Evolutionary conservation across 2,888 invertebrate genomes (phyloP), one percentile per base, ranked within the genome.

Genomic region (Actias luna): DNA sequence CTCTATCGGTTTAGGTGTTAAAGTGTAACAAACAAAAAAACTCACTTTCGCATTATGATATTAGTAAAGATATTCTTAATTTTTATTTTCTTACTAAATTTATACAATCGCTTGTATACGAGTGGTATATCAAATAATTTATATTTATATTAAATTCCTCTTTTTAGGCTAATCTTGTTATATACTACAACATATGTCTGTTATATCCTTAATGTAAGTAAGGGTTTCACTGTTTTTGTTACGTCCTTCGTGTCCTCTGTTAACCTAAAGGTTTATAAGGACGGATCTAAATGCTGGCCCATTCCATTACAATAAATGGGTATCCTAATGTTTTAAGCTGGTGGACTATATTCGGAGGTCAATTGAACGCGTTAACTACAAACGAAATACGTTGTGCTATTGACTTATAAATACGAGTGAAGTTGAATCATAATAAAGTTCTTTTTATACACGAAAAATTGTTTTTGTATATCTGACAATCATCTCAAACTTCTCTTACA

Each of bases 141-240:
- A 22, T 12, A 12, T 4, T 25, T 12, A 50, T 50, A 3, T 50
- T 3, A 4, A 50, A 22, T 22, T 25, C 12, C 12, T 12, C 12
- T 50, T 25, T 10, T 25, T 25, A 50, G 10, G 25, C 7, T 25
- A 25, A 50, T 50, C 29, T 29, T n/a, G 27, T 55, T 16, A 16
- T 55, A 55, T n/a, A 55, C 29, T n/a, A 29, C 29, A 29, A 55
- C 7, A 29, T 55, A 29, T 55, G 46, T n/a, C 55, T 55, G 5
- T 16, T 7, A 55, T 29, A 29, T 14, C 7, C 46, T 63, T 65
- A 42, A 62, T 59, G 62, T 64, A 63, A 64, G 64, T 55, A 67
- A 61, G 64, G 58, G 67, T 67, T 64, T 65, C 65, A 66, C 65
- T 61, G 65, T 71, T 71, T 70, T 70, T 69, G 66, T 65, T 62